These are phyloP conservation scores for Drosophila sechellia DNA, from an alignment of 1,140 invertebrate genomes.

Conservation along the genomic window DNA sequence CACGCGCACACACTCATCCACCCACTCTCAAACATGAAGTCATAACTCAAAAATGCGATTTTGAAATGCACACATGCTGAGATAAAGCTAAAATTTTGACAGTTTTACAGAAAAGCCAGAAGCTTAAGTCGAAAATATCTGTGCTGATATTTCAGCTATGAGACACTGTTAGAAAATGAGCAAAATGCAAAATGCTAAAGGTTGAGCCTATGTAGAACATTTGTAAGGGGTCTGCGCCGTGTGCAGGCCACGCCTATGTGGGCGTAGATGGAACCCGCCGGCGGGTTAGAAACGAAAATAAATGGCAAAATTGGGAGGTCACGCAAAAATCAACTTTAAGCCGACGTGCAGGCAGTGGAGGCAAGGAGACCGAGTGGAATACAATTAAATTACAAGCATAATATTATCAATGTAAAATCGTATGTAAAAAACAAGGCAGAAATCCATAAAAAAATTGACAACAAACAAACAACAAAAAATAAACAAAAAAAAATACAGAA, in stretches of 20 bases:
- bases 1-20: conserved; percentile 22
- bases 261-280: conserved; percentile 65
- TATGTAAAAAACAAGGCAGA: conserved; percentile 67
- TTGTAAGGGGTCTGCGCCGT: conserved; percentile 49
- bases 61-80: neutral
- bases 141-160: neutral
- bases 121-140: neutral
- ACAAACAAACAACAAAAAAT: conserved; percentile 48
- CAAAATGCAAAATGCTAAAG: conserved; percentile 33
- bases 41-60: conserved; percentile 4
- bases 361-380: conserved; percentile 28
- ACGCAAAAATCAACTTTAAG: conserved; percentile 19
- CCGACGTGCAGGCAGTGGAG: conserved; percentile 9
- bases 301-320: conserved; percentile 9
- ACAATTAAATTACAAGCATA: conserved; percentile 68
- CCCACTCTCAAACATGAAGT: conserved; percentile 1
- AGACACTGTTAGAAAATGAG: conserved; percentile 4
- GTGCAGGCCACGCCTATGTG: conserved; percentile 64
- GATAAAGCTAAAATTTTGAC: conserved; percentile 5
- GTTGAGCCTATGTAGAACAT: conserved; percentile 37
- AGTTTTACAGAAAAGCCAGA: conserved; percentile 12
- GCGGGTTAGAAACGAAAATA: conserved; percentile 53
- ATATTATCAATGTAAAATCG: conserved; percentile 81
- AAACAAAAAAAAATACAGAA: conserved; percentile 41
- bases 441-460: conserved; percentile 42